phyloP scores from a whole-genome alignment of 2,113 vertebrate species.

The Parus major region DNA sequence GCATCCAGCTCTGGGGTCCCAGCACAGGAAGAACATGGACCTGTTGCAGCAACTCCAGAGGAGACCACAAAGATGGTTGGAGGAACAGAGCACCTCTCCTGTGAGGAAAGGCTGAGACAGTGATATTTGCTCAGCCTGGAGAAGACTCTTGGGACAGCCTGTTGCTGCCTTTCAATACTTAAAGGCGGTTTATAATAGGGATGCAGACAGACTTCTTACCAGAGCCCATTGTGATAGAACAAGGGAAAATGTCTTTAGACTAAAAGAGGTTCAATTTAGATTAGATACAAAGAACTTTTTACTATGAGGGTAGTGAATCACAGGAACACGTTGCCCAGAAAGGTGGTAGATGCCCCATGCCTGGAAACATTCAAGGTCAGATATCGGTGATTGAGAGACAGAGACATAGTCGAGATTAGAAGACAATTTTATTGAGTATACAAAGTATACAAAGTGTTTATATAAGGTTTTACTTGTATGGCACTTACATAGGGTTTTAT shows the following conservation, averaged over 20 bases:
- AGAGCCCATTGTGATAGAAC: neutral
- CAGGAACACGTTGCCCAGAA: neutral
- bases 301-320: neutral
- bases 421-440: too few species aligned
- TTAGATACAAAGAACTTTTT: neutral
- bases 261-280: neutral
- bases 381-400: too few species aligned
- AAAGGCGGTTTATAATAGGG: neutral
- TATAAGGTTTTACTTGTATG: too few species aligned
- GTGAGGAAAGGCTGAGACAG: neutral
- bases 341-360: neutral
- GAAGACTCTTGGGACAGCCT: neutral
- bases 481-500: too few species aligned
- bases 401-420: too few species aligned
- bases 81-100: neutral
- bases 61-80: neutral
- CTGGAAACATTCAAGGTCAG: neutral
- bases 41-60: accelerated
- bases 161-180: neutral
- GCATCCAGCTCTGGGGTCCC: neutral
- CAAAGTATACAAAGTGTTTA: too few species aligned
- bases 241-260: neutral
- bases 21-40: neutral
- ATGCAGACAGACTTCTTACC: neutral
- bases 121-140: neutral